These are phyloP conservation scores for Phengaris arion DNA, from an alignment of 2,888 invertebrate species.

Conservation along the genomic window DNA sequence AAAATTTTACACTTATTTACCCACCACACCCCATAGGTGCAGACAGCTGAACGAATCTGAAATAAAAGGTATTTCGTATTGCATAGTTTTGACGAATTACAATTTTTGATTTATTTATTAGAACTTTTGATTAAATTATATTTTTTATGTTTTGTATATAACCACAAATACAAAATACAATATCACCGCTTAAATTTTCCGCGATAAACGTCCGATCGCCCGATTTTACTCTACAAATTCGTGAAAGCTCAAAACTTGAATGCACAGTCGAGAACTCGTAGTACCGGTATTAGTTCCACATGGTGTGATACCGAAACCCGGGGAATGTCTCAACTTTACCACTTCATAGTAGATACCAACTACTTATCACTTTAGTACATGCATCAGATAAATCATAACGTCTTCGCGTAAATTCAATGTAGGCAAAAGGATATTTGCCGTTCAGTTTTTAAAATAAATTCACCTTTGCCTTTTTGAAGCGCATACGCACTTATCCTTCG, in stretches of 20 bases:
- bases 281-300: slow-evolving; percentile 24
- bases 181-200: not conserved
- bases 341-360: slow-evolving; percentile 31
- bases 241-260: not conserved
- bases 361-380: slow-evolving; percentile 13
- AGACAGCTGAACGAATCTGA: too few species aligned
- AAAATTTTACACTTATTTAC: too few species aligned
- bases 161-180: not conserved
- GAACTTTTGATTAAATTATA: too few species aligned
- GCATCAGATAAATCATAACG: not conserved
- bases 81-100: too few species aligned
- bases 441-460: too few species aligned
- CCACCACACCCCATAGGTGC: too few species aligned
- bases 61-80: too few species aligned
- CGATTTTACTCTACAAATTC: not conserved
- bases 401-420: not conserved
- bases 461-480: too few species aligned
- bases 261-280: slow-evolving; percentile 3
- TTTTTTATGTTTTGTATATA: not conserved
- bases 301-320: slow-evolving; percentile 16
- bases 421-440: not conserved
- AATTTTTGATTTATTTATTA: too few species aligned
- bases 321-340: slow-evolving; percentile 32
- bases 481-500: too few species aligned
- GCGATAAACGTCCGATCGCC: not conserved